A percentile compares a stretch with the other conserved stretches of the same genome.
These are phyloP conservation scores for Girardia tigrina DNA, from an alignment of 2,888 invertebrate genomes.

Conservation along the genomic window DNA sequence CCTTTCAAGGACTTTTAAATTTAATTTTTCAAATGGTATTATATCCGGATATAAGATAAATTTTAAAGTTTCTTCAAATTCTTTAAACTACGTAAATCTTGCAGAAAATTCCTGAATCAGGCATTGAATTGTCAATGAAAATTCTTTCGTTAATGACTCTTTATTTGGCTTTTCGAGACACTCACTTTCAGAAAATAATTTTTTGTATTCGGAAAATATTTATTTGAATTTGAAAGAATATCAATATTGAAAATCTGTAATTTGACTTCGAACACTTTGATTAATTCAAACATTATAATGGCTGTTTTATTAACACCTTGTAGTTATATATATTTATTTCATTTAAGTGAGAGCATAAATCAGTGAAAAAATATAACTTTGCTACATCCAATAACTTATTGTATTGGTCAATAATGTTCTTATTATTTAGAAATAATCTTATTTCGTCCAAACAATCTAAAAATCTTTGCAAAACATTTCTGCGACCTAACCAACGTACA, in stretches of 20 bases:
- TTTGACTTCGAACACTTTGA: neutral
- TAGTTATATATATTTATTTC: neutral
- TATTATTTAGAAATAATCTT: no score
- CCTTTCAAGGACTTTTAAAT: neutral
- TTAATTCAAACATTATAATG: neutral
- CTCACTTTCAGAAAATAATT: no score
- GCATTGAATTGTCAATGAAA: conserved; percentile 1
- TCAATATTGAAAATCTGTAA: neutral
- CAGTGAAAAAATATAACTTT: neutral
- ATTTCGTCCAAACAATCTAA: no score
- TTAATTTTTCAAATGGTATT: conserved; percentile 6
- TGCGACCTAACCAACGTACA: no score
- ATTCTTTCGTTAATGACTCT: neutral
- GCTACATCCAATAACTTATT: neutral
- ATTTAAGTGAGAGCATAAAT: neutral
- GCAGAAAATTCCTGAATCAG: conserved; percentile 5
- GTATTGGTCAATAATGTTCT: neutral
- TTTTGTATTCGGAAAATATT: neutral
- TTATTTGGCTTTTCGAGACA: neutral
- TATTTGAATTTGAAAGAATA: neutral
- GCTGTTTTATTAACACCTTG: neutral
- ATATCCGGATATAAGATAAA: neutral
- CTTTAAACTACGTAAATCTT: neutral
- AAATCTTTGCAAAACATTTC: no score
- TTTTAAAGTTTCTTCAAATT: neutral